These are phyloP conservation scores for Aleiodes sp. DNA, from an alignment of 1,140 invertebrate genomes.

Conservation along the genomic window DNA sequence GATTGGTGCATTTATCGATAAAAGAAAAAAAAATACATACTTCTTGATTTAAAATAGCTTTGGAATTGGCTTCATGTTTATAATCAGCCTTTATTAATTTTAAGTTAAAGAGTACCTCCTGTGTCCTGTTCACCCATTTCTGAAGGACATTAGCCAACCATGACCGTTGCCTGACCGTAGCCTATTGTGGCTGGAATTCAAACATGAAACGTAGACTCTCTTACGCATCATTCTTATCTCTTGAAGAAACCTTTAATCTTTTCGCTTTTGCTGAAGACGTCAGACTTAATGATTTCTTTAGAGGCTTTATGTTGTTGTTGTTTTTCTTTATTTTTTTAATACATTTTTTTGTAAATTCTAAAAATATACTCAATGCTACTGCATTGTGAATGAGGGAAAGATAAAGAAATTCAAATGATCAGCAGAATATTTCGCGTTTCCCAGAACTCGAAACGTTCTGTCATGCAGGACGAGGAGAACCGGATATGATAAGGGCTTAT, in stretches of 20 bases:
- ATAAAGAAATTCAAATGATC: neutral
- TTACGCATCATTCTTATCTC: neutral
- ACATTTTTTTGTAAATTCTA: no score
- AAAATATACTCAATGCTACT: no score
- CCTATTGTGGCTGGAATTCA: constrained; percentile 40
- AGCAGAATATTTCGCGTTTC: constrained; percentile 42
- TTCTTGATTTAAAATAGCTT: no score
- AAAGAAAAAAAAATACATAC: no score
- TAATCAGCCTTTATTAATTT: constrained; percentile 42
- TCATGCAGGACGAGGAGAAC: constrained; percentile 50
- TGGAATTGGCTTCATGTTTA: neutral
- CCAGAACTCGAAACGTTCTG: constrained; percentile 44
- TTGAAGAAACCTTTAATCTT: no score
- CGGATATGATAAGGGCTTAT: constrained; percentile 62
- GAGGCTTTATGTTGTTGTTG: no score
- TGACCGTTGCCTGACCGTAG: constrained; percentile 49
- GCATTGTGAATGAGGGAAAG: no score
- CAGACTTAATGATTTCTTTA: no score
- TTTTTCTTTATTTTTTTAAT: no score
- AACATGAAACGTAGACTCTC: constrained; percentile 8
- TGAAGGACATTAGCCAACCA: constrained; percentile 63
- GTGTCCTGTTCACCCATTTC: constrained; percentile 64
- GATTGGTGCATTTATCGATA: neutral
- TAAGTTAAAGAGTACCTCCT: constrained; percentile 54
- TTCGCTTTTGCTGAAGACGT: no score